These are phyloP conservation scores for Ormyrus rosae DNA, from an alignment of 2,888 invertebrate genomes.

Conservation along the genomic window DNA sequence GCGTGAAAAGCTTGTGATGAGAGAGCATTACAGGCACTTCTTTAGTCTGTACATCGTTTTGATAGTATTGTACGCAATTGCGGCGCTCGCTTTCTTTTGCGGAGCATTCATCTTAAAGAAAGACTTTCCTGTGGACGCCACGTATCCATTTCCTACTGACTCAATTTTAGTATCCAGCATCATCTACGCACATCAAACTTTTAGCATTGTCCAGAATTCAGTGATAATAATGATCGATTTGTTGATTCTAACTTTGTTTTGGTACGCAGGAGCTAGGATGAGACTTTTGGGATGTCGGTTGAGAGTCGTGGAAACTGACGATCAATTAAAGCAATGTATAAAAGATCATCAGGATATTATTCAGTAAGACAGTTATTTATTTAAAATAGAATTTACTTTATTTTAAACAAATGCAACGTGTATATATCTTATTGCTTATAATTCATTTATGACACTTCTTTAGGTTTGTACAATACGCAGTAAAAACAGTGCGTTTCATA, in stretches of 20 bases:
- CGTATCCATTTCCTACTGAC: conserved; percentile 44
- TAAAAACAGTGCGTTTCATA: conserved; percentile 29
- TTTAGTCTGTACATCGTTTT: background rate
- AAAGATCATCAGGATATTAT: conserved; percentile 25
- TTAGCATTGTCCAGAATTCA: conserved; percentile 30
- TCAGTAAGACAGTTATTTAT: conserved; percentile 5
- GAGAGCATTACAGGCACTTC: conserved; percentile 10
- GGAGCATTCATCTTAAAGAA: conserved; percentile 18
- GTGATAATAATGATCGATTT: conserved; percentile 48
- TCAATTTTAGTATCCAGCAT: background rate
- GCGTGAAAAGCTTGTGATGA: background rate
- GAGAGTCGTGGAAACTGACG: conserved; percentile 7
- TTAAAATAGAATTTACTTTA: background rate
- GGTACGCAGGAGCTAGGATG: conserved; percentile 45
- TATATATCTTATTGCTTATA: background rate
- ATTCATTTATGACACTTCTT: background rate
- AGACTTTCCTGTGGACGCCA: conserved; percentile 23
- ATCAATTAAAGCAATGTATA: conserved; percentile 36
- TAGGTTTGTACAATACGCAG: conserved; percentile 36
- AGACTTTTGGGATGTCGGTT: conserved; percentile 39
- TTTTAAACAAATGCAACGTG: background rate
- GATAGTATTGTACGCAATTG: conserved; percentile 17
- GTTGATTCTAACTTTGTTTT: conserved; percentile 36
- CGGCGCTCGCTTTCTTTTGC: conserved; percentile 23
- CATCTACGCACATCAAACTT: conserved; percentile 38